These are phyloP conservation scores for Euzophera pinguis DNA, from an alignment of 2,888 invertebrate species.

Conservation along the genomic window DNA sequence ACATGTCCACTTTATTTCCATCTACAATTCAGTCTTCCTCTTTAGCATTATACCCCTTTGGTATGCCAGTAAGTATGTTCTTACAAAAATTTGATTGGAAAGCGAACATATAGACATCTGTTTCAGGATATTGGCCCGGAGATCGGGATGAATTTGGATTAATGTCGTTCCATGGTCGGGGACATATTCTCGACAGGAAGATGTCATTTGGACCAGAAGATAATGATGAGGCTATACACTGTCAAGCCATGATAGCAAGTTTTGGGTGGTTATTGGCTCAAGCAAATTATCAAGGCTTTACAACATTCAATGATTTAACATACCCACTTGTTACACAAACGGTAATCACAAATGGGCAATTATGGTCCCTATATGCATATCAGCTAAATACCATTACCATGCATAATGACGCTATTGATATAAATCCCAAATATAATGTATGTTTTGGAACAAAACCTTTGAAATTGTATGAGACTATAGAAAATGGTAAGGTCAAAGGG, in stretches of 20 bases:
- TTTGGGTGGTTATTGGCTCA: slow-evolving; percentile 90
- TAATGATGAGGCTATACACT: slow-evolving; percentile 82
- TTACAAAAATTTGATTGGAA: no score
- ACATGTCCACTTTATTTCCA: no score
- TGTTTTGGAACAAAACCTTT: slow-evolving; percentile 88
- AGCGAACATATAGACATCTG: no score
- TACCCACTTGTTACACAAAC: slow-evolving; percentile 95
- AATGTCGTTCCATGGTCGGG: slow-evolving; percentile 85
- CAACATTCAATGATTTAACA: slow-evolving; percentile 92
- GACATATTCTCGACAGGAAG: slow-evolving; percentile 75
- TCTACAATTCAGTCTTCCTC: no score
- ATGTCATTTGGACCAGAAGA: slow-evolving; percentile 75
- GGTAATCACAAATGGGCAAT: slow-evolving; percentile 91
- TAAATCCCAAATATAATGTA: slow-evolving; percentile 86
- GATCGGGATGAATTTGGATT: slow-evolving; percentile 88
- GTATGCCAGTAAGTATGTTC: no score
- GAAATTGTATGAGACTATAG: slow-evolving; percentile 86
- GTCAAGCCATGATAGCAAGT: slow-evolving; percentile 87
- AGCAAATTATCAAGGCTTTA: slow-evolving; percentile 93
- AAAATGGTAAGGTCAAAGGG: slow-evolving; percentile 85
- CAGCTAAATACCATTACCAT: slow-evolving; percentile 93
- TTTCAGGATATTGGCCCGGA: slow-evolving; percentile 91
- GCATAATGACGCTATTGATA: slow-evolving; percentile 80
- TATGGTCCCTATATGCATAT: slow-evolving; percentile 92
- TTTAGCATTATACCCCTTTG: no score